Conservation (phyloP, 2,888 invertebrate genomes). For the Pyralis farinalis region DNA sequence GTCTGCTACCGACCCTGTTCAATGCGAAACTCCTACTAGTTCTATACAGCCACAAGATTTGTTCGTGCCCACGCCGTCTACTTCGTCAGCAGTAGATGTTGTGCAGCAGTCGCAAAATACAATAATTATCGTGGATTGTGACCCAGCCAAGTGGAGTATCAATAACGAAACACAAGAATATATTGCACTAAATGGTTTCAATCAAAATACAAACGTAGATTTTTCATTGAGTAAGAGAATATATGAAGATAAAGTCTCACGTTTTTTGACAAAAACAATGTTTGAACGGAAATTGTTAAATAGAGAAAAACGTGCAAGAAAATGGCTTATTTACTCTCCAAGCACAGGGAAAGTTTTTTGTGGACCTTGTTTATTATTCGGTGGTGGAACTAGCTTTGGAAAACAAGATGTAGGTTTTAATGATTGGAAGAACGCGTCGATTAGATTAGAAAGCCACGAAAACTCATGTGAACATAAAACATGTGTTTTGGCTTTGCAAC, state of each 20-base stretch:
- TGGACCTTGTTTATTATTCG: conserved; percentile 8
- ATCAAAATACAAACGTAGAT: conserved; percentile 13
- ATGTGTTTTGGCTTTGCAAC: conserved; percentile 9
- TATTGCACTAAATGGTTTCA: conserved; percentile 11
- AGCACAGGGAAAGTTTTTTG: conserved; percentile 9
- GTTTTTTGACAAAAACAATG: conserved; percentile 11
- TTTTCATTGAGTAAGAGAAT: conserved; percentile 13
- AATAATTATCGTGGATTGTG: conserved; percentile 11
- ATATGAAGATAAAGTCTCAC: conserved; percentile 12
- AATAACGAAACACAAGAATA: conserved; percentile 11
- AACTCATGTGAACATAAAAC: conserved; percentile 5
- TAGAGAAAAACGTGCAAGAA: conserved; percentile 9
- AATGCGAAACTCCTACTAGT: conserved; percentile 8
- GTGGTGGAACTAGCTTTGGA: conserved; percentile 9
- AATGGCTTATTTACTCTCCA: conserved; percentile 10
- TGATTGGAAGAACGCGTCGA: conserved; percentile 9
- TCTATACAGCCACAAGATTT: conserved; percentile 8
- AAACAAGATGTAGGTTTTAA: conserved; percentile 8
- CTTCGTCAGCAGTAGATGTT: conserved; percentile 6
- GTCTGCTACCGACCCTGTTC: conserved; percentile 3
- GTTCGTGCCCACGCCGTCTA: conserved; percentile 5
- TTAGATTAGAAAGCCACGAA: conserved; percentile 7
- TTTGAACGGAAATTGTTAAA: conserved; percentile 8
- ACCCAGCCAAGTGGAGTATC: conserved; percentile 12
- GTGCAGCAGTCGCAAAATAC: conserved; percentile 6